Evolutionary conservation across 2,888 invertebrate genomes (phyloP), one percentile per base, ranked within the genome.

Genomic region (Eudasyphora cyanicolor): DNA sequence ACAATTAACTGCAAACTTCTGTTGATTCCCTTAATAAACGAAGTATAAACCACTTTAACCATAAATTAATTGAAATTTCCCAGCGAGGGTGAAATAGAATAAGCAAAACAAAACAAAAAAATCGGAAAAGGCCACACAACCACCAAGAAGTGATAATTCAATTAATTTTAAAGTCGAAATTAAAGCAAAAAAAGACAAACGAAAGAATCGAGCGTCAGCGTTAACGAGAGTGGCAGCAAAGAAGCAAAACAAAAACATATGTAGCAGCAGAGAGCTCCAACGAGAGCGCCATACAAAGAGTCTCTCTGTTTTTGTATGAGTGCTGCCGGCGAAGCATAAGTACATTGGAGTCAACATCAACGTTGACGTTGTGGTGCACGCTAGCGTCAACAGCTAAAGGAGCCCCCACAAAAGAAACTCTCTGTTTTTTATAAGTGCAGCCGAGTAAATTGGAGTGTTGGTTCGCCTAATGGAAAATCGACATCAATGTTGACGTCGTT

Each of bases 71-170:
- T 51, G 2, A 51, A 6, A 51, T 10, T 14, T n/a, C 49, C 17
- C 17, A 70, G 70, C 57, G 67, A 80, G 54, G 49, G 71, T 57
- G 74, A 62, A 74, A 70, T 42, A 27, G 32, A 19, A 70, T 62
- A 78, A 75, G 67, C 73, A 76, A 76, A 80, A 80, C 76, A 70
- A 82, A 62, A 67, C 32, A 77, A 21, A 82, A 60, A 71, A 73
- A 29, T 19, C 17, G n/a, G n/a, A n/a, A n/a, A 64, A 45, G 29
- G 17, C 8, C n/a, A n/a, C n/a, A n/a, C n/a, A n/a, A n/a, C n/a
- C n/a, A n/a, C n/a, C n/a, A 57, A 19, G 67, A 69, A 74, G 60
- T 74, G 24, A 64, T 78, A 82, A 75, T 78, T 78, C 74, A 78
- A 82, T 51, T 78, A 82, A 75, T 73, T 51, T 69, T 77, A 17